A percentile compares a stretch with the other conserved stretches of the same genome.
Evolutionary conservation across 2,113 vertebrate species (phyloP).

Genomic region (Chauna torquata): DNA sequence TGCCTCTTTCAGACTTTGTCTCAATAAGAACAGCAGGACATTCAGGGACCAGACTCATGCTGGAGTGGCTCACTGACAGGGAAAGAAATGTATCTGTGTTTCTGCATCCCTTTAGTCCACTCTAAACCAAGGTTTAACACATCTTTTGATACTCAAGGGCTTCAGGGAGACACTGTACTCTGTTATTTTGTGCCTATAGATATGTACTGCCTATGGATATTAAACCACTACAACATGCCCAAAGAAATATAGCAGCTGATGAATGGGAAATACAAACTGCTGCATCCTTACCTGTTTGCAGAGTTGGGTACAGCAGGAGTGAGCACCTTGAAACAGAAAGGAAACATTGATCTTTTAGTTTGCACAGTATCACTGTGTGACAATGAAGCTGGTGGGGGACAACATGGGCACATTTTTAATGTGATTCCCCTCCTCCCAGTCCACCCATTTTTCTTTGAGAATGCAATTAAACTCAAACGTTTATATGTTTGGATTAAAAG

Average conservation of each 20-base stretch:
- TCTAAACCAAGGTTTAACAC: background rate
- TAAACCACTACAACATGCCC: background rate
- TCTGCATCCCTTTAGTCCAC: background rate
- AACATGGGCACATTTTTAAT: background rate
- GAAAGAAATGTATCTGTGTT: background rate
- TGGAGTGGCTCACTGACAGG: slow-evolving; percentile 3
- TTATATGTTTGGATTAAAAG: background rate
- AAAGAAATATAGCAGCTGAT: background rate
- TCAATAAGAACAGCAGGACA: slow-evolving; percentile 15
- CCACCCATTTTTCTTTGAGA: background rate
- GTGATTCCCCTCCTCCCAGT: background rate
- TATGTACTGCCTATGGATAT: background rate
- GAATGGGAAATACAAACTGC: background rate
- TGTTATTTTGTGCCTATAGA: background rate
- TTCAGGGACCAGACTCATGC: background rate
- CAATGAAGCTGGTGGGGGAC: background rate
- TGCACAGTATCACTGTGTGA: background rate
- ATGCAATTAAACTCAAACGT: background rate
- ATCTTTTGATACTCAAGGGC: background rate
- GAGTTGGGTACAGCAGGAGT: slow-evolving; percentile 77
- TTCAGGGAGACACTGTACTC: background rate
- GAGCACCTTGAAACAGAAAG: slow-evolving; percentile 76
- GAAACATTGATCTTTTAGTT: background rate
- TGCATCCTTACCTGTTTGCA: slow-evolving; percentile 80
- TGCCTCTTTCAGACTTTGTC: background rate